Evolutionary conservation across 2,797 vertebrate species (phyloP), one percentile per base, ranked within the genome.

Genomic region (Cossypha polioptera): DNA sequence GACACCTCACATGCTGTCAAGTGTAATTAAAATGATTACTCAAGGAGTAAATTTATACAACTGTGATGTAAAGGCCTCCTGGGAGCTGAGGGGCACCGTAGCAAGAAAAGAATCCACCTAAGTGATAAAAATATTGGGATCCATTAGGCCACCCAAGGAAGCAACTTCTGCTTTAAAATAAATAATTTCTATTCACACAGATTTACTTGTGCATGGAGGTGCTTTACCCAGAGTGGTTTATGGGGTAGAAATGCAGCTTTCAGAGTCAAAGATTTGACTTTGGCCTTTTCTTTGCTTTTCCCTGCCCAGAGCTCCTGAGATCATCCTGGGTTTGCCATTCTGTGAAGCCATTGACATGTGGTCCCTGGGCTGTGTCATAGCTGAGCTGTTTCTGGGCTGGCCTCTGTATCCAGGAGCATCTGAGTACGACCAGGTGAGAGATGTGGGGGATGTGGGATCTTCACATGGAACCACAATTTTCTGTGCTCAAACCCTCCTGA

Each of bases 311-410:
- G 99, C 99, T 88, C 99, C 99, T n/a, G 99, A 99, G 98, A 99
- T 99, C 95, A 99, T 99, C 35, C 98, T 99, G 97, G 99, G 99
- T 21, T 98, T 99, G 65, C 99, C 99, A 0, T 99, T 99, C 98
- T 99, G 99, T 80, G 99, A 99, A 97, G 99, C 99, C 45, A 99
- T 99, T 92, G 99, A 99, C 97, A 99, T 99, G 99, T 99, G 99
- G 99, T 99, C 99, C 0, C 83, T 99, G 97, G 99, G 99, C 82
- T 99, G 99, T 89, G 99, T 99, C 93, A 99, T 99, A 57, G 99
- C 99, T 12, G 99, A 99, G 95, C 98, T 99, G 85, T 99, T 99
- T 77, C 97, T 99, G 95, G 99, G 99, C 45, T 99, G 99, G 99
- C 99, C 99, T 40, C 98, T 99, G 31, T 99, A 99, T 94, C 99